Evolutionary conservation across 2,113 vertebrate genomes (phyloP).

Genomic region (human (Homo sapiens)): DNA sequence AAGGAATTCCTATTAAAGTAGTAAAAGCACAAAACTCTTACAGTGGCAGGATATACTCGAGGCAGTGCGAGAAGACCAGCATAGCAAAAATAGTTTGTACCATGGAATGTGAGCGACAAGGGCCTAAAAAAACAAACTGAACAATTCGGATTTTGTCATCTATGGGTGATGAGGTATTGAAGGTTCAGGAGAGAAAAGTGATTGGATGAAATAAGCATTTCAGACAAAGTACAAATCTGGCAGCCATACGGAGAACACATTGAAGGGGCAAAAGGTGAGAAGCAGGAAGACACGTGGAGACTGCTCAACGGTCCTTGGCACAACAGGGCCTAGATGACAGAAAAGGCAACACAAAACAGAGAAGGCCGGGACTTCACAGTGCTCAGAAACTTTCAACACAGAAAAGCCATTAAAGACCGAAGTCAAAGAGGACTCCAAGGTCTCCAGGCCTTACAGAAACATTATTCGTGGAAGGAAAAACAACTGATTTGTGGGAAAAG

Average conservation of each 20-base stretch:
- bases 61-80: background rate
- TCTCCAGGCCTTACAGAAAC: background rate
- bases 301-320: background rate
- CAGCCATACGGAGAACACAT: background rate
- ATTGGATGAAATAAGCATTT: background rate
- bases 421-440: background rate
- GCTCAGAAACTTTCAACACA: background rate
- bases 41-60: background rate
- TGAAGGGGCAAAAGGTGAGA: background rate
- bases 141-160: background rate
- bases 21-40: background rate
- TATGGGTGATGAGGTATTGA: background rate
- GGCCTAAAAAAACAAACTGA: background rate
- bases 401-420: background rate
- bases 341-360: background rate
- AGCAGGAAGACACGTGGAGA: background rate
- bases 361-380: background rate
- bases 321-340: background rate
- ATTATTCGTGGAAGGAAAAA: background rate
- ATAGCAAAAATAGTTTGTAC: background rate
- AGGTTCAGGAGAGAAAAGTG: background rate
- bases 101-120: background rate
- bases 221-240: background rate
- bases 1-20: slow-evolving; percentile 19
- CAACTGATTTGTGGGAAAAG: background rate